Evolutionary conservation across 2,113 vertebrate genomes (phyloP), one percentile per base, ranked within the genome.

Genomic region (Promerops cafer): DNA sequence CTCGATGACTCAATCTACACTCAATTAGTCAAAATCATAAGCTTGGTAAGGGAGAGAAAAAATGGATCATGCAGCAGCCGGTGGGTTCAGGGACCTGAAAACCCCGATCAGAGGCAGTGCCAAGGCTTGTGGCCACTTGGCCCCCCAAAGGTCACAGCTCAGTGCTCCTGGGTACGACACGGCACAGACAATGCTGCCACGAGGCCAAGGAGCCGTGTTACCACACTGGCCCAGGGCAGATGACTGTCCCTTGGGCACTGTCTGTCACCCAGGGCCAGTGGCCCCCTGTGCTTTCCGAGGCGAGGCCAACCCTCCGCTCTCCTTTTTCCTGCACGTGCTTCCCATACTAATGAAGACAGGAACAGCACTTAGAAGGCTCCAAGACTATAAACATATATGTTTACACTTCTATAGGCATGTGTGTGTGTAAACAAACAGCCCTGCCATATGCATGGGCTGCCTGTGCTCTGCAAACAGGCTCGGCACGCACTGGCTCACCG

Each of bases 21-120:
- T 93, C 87, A 82, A 93, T 97, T 93, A 94, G 84, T 85, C 95
- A 97, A 94, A 96, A 96, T 84, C 87, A 89, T 82, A 77, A 91
- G 54, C 82, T 74, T 3, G 1, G 44, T 45, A 35, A 93, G 64
- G 45, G 35, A 64, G 69, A 10, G 21, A 33, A 39, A 33, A 70
- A n/a, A 31, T 1, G 10, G 40, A 74, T 30, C 2, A 3, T 1
- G 17, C 52, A 40, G 69, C 30, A 52, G 47, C 14, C 2, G 0
- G 26, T 0, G 0, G 12, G 42, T 39, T 72, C 6, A 11, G 33
- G 37, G n/a, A 82, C 87, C 49, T 11, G 2, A 65, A 79, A 64
- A 28, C n/a, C 35, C 27, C 0, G 0, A 22, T 2, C 19, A 8
- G 80, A 44, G 37, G 3, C 45, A 12, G 39, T 0, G 1, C 33